Evolutionary conservation across 2,113 vertebrate genomes (phyloP), one percentile per base, ranked within the genome.

Genomic region (Psilopsiagon aymara): DNA sequence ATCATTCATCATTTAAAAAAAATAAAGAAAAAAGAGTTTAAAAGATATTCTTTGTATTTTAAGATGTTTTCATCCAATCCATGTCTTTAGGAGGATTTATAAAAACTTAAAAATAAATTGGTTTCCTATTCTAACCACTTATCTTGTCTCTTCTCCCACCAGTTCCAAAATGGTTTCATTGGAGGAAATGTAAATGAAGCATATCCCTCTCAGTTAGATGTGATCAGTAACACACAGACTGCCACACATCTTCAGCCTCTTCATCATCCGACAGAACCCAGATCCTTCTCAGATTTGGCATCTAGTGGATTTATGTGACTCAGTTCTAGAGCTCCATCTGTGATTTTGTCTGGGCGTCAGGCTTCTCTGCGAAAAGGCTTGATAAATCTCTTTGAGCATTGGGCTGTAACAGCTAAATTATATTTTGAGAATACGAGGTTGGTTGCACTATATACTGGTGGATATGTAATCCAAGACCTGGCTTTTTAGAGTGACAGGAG

Each of bases 151-250:
- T 97, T 84, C 95, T 90, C 74, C 86, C 95, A 19, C 64, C 95
- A 98, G 97, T 98, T 98, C 95, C 98, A 98, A 93, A 98, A 97
- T 17, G 84, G 95, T 90, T 97, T 97, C 78, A 93, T 24, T 82
- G 97, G 95, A 97, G 96, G 90, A 85, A 96, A 96, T 86, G 90
- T 98, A 92, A 97, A 91, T 91, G 98, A 98, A 95, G 81, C 94
- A 18, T 98, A 97, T 74, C 89, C 98, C 46, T 93, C 97, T 78
- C 97, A 98, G 59, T 95, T 98, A 92, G 94, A 82, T 74, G 87
- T 94, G 84, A 57, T 97, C 68, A 97, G 41, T 90, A 97, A 92
- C 86, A 60, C 94, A 59, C 97, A 97, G 87, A 60, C 97, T 74
- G 43, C 86, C 35, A 27, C 96, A 57, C 97, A 95, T 69, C 97